Base-by-base conservation (phyloP, 2,113 vertebrate species). In the Oncorhynchus masou region DNA sequence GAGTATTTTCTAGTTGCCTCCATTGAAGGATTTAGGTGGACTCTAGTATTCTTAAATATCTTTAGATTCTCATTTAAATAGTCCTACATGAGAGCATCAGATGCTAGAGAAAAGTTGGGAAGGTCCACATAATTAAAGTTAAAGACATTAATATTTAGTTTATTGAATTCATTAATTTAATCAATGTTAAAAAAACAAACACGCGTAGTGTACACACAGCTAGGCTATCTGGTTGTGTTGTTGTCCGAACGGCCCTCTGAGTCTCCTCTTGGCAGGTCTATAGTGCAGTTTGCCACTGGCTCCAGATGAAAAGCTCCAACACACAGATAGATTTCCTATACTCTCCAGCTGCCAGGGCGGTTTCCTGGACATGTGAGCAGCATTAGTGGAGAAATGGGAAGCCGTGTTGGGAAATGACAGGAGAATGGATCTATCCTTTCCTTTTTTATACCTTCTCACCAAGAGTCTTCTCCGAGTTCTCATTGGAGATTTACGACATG, bases 301-400 rank as follows among this genome's bases (percentile, higher is more conserved):
- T 90, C 78, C 68, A 88, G 87, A 93, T 92, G 83, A 91, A 90
- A 83, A 84, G 82, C 48, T 80, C 86, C 84, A 88, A 88, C 88
- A 88, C 73, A 78, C 81, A 85, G 82, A 90, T 88, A 90, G 84
- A 92, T 91, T 93, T 91, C 88, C 89, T 86, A 90, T 89, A 90
- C 82, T 86, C 25, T 60, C 78, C 54, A 57, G 80, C 77, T 84
- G 90, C 90, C 88, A 88, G 86, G 71, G 74, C 64, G 45, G 77
- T 83, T 90, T 92, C 83, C 87, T 89, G 85, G 84, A 88, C 90
- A 92, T 84, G 85, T 84, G 89, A 91, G 86, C 68, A 45, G 81
- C 83, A 87, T 92, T 90, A 91, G 71, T 77, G 73, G 77, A 81
- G 83, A 79, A 81, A 83, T 3, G 76, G 77, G 68, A 69, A 85